Evolutionary conservation across 2,113 vertebrate species (phyloP), one percentile per base, ranked within the genome.

Genomic region (Raja brachyura): DNA sequence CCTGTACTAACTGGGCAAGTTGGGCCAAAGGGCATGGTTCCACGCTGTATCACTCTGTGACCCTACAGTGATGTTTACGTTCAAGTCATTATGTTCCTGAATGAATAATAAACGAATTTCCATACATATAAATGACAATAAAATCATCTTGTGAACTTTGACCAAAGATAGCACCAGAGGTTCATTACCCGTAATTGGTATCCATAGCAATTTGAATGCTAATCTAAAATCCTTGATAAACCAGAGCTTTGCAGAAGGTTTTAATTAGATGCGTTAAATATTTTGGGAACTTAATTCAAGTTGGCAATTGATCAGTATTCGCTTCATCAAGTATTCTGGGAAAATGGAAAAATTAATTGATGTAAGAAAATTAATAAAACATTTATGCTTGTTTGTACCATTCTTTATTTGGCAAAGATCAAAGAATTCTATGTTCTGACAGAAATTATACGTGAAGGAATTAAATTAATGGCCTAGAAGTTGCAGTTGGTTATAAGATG

Each of bases 241-340:
- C 1, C 16, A 31, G 63, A 61, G 56, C 59, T 63, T 88, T 9
- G 13, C 59, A 31, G 83, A 8, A 63, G 83, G 13, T 88, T 88
- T 88, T 88, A 88, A 88, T 88, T 88, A 88, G 83, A 31, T 88
- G 14, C 63, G 83, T 88, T 63, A 88, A 88, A 66, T 61, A 88
- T 66, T 88, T 31, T 88, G 83, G 59, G 83, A 88, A 14, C 63
- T 88, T 88, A 88, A 88, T 63, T 63, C 59, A 66, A 59, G 14
- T 88, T 88, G 83, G 59, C 56, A 66, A n/a, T 16, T 20, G 83
- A 88, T 56, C 59, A 31, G 83, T 28, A 61, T 14, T 63, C 56
- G 6, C 28, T 61, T 63, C 83, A n/a, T 88, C 63, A 88, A 88
- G 59, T 88, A 88, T 88, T 88, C 83, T 63, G 59, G 83, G 83